Conservation (phyloP, 2,797 vertebrate species). For the Tarsius wallacei region DNA sequence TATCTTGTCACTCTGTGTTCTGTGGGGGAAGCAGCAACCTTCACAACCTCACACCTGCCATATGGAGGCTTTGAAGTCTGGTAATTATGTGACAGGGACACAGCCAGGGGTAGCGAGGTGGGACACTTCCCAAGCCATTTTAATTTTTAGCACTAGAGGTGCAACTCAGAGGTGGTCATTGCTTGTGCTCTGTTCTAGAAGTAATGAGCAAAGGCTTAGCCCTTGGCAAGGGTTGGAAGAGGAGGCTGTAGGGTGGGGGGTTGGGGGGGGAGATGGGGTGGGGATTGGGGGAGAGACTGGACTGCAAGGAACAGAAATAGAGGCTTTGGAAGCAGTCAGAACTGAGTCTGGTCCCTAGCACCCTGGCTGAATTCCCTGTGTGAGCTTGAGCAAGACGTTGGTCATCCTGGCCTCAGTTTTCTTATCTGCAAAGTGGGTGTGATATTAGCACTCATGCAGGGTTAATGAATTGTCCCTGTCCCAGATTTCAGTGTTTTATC, state of each 20-base stretch:
- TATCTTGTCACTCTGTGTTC: background rate
- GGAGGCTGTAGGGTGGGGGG: background rate
- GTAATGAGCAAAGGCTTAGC: slow-evolving; percentile 4
- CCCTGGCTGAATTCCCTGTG: background rate
- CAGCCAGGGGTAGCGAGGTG: slow-evolving; percentile 35
- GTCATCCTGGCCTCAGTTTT: background rate
- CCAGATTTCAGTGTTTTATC: background rate
- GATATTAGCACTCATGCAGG: background rate
- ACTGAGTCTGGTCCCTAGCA: background rate
- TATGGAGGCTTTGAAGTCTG: slow-evolving; percentile 75
- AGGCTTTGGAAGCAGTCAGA: background rate
- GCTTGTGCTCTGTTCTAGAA: background rate
- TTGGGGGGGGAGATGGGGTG: background rate
- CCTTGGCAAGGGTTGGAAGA: background rate
- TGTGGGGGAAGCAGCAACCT: background rate
- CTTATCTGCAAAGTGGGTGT: background rate
- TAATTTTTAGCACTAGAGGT: slow-evolving; percentile 63
- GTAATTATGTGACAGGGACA: slow-evolving; percentile 73
- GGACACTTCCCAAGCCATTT: slow-evolving; percentile 10
- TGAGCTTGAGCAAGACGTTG: background rate
- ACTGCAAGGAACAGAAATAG: background rate
- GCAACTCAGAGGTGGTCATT: background rate
- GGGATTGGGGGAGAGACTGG: too few relatives aligned
- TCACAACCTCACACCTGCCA: slow-evolving; percentile 61
- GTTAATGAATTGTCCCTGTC: background rate